These are phyloP conservation scores for Pandemis cinnamomeana DNA, from an alignment of 2,888 invertebrate species.

Conservation along the genomic window DNA sequence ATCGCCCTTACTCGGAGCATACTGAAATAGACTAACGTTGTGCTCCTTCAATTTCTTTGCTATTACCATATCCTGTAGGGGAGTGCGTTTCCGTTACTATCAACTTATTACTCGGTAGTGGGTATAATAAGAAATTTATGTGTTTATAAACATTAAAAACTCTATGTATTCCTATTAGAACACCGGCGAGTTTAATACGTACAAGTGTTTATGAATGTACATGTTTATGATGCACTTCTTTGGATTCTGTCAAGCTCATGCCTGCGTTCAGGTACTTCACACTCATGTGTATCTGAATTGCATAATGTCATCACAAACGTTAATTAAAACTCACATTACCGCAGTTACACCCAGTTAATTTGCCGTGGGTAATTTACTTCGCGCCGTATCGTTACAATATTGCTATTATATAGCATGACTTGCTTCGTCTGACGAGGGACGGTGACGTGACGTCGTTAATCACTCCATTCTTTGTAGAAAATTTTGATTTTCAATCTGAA, in stretches of 20 bases:
- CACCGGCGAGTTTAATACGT: background rate
- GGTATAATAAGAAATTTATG: conserved; percentile 25
- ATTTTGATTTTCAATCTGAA: conserved; percentile 81
- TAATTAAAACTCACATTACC: conserved; percentile 41
- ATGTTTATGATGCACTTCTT: background rate
- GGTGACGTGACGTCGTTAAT: conserved; percentile 80
- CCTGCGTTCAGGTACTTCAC: background rate
- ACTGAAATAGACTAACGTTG: conserved; percentile 78
- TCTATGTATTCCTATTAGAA: background rate
- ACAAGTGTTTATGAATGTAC: background rate
- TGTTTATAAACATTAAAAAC: background rate
- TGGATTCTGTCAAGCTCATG: background rate
- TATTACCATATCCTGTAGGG: conserved; percentile 80
- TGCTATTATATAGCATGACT: conserved; percentile 81
- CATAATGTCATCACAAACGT: conserved; percentile 21
- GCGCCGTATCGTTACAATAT: conserved; percentile 72
- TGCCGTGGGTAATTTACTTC: conserved; percentile 74
- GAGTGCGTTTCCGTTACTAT: conserved; percentile 44
- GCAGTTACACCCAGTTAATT: conserved; percentile 69
- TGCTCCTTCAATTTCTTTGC: conserved; percentile 76
- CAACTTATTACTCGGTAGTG: conserved; percentile 35
- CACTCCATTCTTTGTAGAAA: conserved; percentile 74
- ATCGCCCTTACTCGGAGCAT: conserved; percentile 77
- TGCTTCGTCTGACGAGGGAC: conserved; percentile 73
- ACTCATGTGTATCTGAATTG: background rate